A percentile compares a stretch with the other conserved stretches of the same genome.
phyloP scores from a whole-genome alignment of 1,140 invertebrate species.

The Zaprionus lachaisei region DNA sequence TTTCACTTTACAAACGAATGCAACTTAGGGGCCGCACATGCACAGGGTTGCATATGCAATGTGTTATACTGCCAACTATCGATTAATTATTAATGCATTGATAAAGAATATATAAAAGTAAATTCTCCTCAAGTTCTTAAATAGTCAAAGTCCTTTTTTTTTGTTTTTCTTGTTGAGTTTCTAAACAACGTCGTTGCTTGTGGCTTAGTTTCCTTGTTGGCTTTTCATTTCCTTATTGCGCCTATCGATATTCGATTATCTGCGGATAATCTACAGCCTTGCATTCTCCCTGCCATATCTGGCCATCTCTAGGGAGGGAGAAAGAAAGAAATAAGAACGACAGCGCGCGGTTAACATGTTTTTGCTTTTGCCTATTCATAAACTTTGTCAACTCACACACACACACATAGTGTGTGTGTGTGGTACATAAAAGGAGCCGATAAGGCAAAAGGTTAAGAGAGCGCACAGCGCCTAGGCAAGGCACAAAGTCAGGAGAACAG shows the following conservation, averaged over 20 bases:
- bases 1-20: not conserved
- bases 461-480: slow-evolving; percentile 8
- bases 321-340: slow-evolving; percentile 1
- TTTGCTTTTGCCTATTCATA: slow-evolving; percentile 48
- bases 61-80: not conserved
- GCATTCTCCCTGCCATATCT: not conserved
- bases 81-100: not conserved
- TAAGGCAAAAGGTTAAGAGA: slow-evolving; percentile 74
- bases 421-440: slow-evolving; percentile 51
- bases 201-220: not conserved
- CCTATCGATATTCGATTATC: slow-evolving; percentile 30
- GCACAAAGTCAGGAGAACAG: slow-evolving; percentile 4
- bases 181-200: too few species aligned
- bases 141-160: not conserved
- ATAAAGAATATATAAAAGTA: too few species aligned
- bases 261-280: not conserved
- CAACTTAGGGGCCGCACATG: not conserved
- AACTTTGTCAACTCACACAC: slow-evolving; percentile 66
- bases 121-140: too few species aligned
- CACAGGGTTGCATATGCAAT: not conserved
- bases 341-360: slow-evolving; percentile 20
- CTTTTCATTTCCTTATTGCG: slow-evolving; percentile 4
- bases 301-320: slow-evolving; percentile 8
- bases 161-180: not conserved
- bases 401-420: slow-evolving; percentile 11